Evolutionary conservation across 1,140 invertebrate species (phyloP).

Genomic region (Pectinophora gossypiella): DNA sequence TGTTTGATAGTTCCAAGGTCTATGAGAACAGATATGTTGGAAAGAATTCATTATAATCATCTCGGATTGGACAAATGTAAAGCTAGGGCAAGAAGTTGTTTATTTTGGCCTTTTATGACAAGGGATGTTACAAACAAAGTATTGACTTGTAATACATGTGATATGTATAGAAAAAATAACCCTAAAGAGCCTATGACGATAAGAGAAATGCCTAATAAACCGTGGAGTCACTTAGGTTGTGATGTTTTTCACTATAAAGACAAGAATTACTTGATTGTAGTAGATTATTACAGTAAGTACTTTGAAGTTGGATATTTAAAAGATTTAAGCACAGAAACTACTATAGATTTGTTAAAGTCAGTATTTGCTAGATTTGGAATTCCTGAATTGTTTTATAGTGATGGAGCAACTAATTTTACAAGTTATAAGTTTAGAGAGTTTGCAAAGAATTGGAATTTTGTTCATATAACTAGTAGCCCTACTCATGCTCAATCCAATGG

Average conservation of each 20-base stretch:
- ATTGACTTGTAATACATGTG: conserved; percentile 2
- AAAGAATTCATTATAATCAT: conserved; percentile 58
- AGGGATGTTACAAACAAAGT: conserved; percentile 4
- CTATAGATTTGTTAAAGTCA: not conserved
- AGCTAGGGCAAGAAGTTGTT: no score
- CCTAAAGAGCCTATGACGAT: not conserved
- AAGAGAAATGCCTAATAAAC: conserved; percentile 14
- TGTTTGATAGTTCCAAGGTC: conserved; percentile 18
- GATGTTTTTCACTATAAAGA: conserved; percentile 2
- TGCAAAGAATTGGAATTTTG: not conserved
- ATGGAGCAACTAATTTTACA: not conserved
- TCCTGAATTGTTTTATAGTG: not conserved
- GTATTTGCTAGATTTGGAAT: conserved; percentile 1
- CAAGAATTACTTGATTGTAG: not conserved
- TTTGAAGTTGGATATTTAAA: conserved; percentile 2
- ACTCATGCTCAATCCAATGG: conserved; percentile 7
- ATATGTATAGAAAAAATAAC: conserved; percentile 1
- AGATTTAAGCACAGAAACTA: not conserved
- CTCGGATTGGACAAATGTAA: conserved; percentile 46
- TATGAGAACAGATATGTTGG: conserved; percentile 33
- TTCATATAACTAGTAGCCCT: conserved; percentile 1
- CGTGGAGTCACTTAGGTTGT: not conserved
- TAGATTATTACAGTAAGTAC: conserved; percentile 5
- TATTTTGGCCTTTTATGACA: conserved; percentile 8
- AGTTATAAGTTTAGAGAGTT: not conserved